Conservation (phyloP, 2,797 vertebrate genomes). For the Furcifer pardalis region DNA sequence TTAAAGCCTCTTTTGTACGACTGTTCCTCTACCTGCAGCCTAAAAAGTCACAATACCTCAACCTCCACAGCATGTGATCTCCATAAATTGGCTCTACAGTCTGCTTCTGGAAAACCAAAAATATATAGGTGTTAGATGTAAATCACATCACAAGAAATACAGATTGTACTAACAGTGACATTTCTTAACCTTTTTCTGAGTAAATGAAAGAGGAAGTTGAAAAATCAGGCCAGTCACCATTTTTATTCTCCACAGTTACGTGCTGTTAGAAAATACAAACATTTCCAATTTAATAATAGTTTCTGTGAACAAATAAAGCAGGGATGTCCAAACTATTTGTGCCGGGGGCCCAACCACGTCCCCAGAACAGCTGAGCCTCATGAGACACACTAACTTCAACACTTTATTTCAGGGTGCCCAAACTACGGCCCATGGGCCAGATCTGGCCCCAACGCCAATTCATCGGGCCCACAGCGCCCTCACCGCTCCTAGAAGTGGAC, state of each 20-base stretch:
- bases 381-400: no score
- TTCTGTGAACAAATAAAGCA: background rate
- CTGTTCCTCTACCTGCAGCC: background rate
- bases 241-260: background rate
- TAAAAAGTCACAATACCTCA: background rate
- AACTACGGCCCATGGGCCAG: no score
- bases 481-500: no score
- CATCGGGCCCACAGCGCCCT: no score
- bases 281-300: background rate
- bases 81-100: background rate
- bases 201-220: background rate
- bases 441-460: no score
- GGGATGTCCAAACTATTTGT: no score
- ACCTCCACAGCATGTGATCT: background rate
- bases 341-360: no score
- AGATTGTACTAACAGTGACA: background rate
- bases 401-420: no score
- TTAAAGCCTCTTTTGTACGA: background rate
- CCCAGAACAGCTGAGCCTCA: no score
- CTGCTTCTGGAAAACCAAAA: background rate
- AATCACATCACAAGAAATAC: background rate
- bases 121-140: background rate
- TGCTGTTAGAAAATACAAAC: background rate
- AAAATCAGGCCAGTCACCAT: background rate
- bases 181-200: background rate